Percentiles rank a stretch among this genome's conserved stretches.
Conservation (phyloP, 2,888 invertebrate species). For the Pachycephus smyrnensis region DNA sequence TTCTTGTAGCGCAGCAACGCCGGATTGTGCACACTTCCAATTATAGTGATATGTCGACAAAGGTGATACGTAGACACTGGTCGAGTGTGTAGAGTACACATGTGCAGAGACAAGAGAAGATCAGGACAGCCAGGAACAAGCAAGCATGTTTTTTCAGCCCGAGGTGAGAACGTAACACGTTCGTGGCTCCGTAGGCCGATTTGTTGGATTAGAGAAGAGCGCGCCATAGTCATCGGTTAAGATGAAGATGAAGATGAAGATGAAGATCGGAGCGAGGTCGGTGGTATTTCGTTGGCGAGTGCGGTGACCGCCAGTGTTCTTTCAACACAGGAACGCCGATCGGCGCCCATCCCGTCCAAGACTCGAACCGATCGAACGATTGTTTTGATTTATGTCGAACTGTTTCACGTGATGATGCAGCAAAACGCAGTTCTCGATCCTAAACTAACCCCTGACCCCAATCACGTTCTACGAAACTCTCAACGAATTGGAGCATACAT, state of each 20-base stretch:
- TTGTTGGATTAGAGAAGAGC: conserved; percentile 6
- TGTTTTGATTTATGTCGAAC: conserved; percentile 26
- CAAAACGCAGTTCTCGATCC: conserved; percentile 15
- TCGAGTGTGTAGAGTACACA: not conserved
- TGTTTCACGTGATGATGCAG: conserved; percentile 24
- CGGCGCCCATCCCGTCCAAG: conserved; percentile 10
- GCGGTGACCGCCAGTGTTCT: conserved; percentile 19
- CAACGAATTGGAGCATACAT: conserved; percentile 22
- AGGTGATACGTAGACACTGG: not conserved
- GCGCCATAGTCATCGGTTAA: not conserved
- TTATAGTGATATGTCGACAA: conserved; percentile 34
- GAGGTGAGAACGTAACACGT: not conserved
- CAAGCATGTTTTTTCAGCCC: not conserved
- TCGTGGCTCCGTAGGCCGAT: not conserved
- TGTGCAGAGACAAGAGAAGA: not conserved
- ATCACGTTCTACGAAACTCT: conserved; percentile 16
- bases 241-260: not conserved
- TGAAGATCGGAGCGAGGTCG: conserved; percentile 6
- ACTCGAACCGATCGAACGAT: conserved; percentile 18
- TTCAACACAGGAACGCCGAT: conserved; percentile 16
- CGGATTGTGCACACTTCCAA: conserved; percentile 34
- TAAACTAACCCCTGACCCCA: conserved; percentile 17
- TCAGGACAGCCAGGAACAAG: not conserved
- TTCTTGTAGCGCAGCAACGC: not conserved
- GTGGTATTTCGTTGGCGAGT: conserved; percentile 9